A percentile compares a stretch with the other conserved stretches of the same genome.
Evolutionary conservation across 2,797 vertebrate species (phyloP).

Genomic region (Notoglanidium macrostoma): DNA sequence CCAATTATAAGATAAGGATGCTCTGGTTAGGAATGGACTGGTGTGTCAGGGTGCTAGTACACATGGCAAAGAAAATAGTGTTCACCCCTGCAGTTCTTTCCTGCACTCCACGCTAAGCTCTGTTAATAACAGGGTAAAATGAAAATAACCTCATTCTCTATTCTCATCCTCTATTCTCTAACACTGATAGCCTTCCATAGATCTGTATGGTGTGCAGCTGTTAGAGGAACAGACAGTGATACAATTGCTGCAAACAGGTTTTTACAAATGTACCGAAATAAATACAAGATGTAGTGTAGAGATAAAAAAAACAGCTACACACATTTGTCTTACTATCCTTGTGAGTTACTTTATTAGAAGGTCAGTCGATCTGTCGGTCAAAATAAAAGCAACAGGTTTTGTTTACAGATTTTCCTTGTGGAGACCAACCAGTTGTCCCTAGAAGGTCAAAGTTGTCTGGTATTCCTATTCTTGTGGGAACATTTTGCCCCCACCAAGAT

Average conservation of each 20-base stretch:
- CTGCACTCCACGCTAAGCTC: neutral
- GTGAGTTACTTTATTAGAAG: neutral
- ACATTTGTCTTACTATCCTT: neutral
- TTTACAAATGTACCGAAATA: neutral
- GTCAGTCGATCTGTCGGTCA: too few relatives aligned
- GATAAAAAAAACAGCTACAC: neutral
- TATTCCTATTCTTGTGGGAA: neutral
- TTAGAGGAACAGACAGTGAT: neutral
- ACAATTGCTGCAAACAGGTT: neutral
- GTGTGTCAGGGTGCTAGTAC: constrained; percentile 25
- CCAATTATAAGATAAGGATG: constrained; percentile 48
- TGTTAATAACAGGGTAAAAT: neutral
- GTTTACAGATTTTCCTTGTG: neutral
- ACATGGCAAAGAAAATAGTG: constrained; percentile 11
- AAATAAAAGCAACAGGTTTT: neutral
- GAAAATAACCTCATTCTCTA: constrained; percentile 6
- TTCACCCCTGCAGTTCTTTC: neutral
- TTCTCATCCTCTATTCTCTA: neutral
- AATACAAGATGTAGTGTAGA: neutral
- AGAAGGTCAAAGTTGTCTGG: neutral
- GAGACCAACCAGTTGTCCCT: neutral
- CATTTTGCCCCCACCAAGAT: neutral
- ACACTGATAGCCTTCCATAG: neutral
- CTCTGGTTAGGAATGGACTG: constrained; percentile 27
- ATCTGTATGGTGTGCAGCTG: neutral